Conservation (phyloP, 2,888 invertebrate species). For the Zhuqinia jingwanae region DNA sequence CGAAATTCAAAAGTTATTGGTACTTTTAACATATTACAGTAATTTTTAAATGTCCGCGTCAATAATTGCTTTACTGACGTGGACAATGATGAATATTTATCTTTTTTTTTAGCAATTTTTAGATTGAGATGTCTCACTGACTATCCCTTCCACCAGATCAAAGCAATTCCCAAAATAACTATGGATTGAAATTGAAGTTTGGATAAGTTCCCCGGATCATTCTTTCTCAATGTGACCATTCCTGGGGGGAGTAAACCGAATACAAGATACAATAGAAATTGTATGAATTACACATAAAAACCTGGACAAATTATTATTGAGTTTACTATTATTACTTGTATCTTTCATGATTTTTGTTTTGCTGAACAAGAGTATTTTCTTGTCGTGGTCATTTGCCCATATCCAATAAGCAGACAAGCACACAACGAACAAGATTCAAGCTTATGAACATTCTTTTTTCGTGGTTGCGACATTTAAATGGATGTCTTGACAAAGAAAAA, state of each 20-base stretch:
- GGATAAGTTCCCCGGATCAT: slow-evolving; percentile 68
- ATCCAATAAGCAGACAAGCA: slow-evolving; percentile 20
- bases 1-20: too few species aligned
- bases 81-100: slow-evolving; percentile 30
- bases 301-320: slow-evolving; percentile 37
- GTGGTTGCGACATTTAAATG: slow-evolving; percentile 34
- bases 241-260: slow-evolving; percentile 56
- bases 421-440: slow-evolving; percentile 20
- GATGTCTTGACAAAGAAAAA: slow-evolving; percentile 55
- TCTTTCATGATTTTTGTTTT: slow-evolving; percentile 45
- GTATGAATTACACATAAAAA: too few species aligned
- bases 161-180: slow-evolving; percentile 53
- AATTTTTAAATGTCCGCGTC: too few species aligned
- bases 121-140: background rate
- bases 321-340: background rate
- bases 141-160: slow-evolving; percentile 33
- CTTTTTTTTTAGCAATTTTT: background rate
- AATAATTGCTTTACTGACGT: too few species aligned
- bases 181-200: slow-evolving; percentile 46
- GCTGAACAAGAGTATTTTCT: slow-evolving; percentile 37
- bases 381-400: slow-evolving; percentile 58
- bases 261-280: too few species aligned
- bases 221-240: slow-evolving; percentile 65
- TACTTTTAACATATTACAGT: too few species aligned
- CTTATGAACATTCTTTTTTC: slow-evolving; percentile 47